Conservation (phyloP, 2,888 invertebrate species). For the Deilephila porcellus region DNA sequence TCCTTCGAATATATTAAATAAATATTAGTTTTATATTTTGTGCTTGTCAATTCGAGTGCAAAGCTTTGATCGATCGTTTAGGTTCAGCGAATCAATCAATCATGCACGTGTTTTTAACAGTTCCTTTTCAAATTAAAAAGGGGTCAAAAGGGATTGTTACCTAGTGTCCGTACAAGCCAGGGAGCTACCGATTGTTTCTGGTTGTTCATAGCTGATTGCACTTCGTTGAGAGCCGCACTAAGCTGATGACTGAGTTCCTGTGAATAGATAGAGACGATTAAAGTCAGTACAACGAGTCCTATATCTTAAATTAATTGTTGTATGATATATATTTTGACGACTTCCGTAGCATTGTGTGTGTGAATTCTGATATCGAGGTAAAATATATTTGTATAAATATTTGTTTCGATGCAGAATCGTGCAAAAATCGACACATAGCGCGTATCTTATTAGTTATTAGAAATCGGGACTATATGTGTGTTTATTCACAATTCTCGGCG, state of each 20-base stretch:
- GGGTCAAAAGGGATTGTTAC: conserved; percentile 59
- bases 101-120: background rate
- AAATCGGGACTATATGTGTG: too few relatives aligned
- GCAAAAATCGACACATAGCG: too few relatives aligned
- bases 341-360: too few relatives aligned
- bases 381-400: too few relatives aligned
- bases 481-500: too few relatives aligned
- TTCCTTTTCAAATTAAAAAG: background rate
- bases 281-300: too few relatives aligned
- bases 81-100: background rate
- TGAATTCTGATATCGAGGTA: too few relatives aligned
- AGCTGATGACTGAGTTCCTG: conserved; percentile 96
- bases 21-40: background rate
- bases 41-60: conserved; percentile 1
- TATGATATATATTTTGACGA: too few relatives aligned
- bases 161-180: conserved; percentile 97
- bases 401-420: too few relatives aligned
- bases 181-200: conserved; percentile 90
- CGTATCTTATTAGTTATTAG: too few relatives aligned
- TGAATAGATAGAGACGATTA: conserved; percentile 36
- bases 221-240: conserved; percentile 91
- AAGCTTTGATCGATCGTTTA: conserved; percentile 1
- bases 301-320: too few relatives aligned
- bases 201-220: conserved; percentile 72
- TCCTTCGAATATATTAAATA: background rate